phyloP scores from a whole-genome alignment of 2,113 vertebrate species.

The Bombycilla garrulus region DNA sequence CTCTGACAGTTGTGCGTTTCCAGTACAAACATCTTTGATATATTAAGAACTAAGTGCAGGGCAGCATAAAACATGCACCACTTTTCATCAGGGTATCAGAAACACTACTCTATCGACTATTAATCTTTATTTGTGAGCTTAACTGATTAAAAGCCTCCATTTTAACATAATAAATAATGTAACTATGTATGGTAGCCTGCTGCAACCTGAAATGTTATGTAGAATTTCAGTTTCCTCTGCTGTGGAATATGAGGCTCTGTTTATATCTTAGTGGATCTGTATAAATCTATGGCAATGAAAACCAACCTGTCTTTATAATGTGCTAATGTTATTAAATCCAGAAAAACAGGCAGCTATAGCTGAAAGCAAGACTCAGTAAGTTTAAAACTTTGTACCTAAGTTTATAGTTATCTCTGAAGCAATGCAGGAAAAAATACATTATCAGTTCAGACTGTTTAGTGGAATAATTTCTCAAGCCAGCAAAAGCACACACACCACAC shows the following conservation, averaged over 20 bases:
- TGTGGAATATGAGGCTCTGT: neutral
- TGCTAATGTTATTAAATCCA: neutral
- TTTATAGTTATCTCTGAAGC: neutral
- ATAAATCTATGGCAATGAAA: neutral
- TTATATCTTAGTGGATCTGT: neutral
- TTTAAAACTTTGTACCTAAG: neutral
- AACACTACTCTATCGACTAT: neutral
- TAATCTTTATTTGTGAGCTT: conserved; percentile 17
- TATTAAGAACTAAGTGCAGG: neutral
- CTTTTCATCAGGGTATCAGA: conserved; percentile 9
- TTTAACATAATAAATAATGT: conserved; percentile 9
- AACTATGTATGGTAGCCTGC: neutral
- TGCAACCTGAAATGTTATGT: neutral
- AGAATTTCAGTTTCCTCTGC: neutral
- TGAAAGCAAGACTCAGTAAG: neutral
- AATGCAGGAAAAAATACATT: neutral
- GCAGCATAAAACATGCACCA: neutral
- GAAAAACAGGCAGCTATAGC: neutral
- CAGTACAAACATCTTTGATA: neutral
- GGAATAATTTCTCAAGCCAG: conserved; percentile 15
- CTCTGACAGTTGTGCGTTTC: neutral
- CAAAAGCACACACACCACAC: neutral
- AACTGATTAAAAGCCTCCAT: neutral
- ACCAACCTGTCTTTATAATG: neutral
- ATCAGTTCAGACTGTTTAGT: neutral